Conservation (phyloP, 1,140 invertebrate species). For the Aphidius ervi region DNA sequence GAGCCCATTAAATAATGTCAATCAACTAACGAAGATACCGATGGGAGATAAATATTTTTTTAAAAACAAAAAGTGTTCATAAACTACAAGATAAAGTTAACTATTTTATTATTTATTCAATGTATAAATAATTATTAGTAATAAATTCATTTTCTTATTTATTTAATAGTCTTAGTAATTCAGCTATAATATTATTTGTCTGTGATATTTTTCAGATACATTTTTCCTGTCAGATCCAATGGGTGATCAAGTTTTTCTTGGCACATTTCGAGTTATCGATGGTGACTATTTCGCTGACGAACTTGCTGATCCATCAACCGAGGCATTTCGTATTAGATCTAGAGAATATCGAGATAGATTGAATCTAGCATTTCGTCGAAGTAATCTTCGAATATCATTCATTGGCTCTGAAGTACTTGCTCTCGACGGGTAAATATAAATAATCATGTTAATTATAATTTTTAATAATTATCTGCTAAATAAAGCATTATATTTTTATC, state of each 20-base stretch:
- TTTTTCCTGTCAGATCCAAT: slow-evolving; percentile 72
- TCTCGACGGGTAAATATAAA: slow-evolving; percentile 67
- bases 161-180: too few relatives aligned
- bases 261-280: slow-evolving; percentile 65
- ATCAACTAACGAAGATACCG: too few relatives aligned
- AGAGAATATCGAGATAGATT: slow-evolving; percentile 70
- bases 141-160: too few relatives aligned
- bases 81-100: too few relatives aligned
- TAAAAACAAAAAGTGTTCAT: too few relatives aligned
- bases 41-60: too few relatives aligned
- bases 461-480: too few relatives aligned
- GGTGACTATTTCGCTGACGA: slow-evolving; percentile 64
- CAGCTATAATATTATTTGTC: too few relatives aligned
- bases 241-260: slow-evolving; percentile 74
- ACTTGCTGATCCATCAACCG: slow-evolving; percentile 63
- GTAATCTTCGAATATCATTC: slow-evolving; percentile 65
- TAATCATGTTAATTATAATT: background rate
- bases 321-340: slow-evolving; percentile 64
- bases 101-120: too few relatives aligned
- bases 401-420: slow-evolving; percentile 67
- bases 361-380: slow-evolving; percentile 69
- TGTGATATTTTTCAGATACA: slow-evolving; percentile 60
- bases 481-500: too few relatives aligned
- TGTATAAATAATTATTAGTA: too few relatives aligned
- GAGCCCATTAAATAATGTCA: too few relatives aligned